phyloP scores from a whole-genome alignment of 2,888 invertebrate genomes.

The Amitus sp. region DNA sequence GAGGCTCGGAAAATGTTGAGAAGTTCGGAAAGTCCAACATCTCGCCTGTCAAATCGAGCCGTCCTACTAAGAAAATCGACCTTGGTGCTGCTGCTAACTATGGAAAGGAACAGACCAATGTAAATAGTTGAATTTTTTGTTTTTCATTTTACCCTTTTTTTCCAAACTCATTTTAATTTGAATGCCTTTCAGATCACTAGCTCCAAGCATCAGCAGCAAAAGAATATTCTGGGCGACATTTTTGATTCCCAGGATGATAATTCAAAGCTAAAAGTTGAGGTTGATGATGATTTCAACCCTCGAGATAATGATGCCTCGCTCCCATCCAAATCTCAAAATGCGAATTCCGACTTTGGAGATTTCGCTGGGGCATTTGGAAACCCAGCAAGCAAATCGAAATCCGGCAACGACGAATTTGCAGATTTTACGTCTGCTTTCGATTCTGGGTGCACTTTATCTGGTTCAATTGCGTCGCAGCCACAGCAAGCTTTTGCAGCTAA shows the following conservation, averaged over 20 bases:
- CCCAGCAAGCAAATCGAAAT: slow-evolving; percentile 50
- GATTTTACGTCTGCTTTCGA: slow-evolving; percentile 82
- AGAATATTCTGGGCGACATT: slow-evolving; percentile 58
- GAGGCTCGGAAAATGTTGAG: slow-evolving; percentile 59
- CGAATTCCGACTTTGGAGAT: slow-evolving; percentile 77
- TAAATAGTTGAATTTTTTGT: slow-evolving; percentile 27
- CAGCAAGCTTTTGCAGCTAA: slow-evolving; percentile 30
- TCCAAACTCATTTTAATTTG: too few relatives aligned
- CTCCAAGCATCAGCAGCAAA: slow-evolving; percentile 47
- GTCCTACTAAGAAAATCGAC: slow-evolving; percentile 71
- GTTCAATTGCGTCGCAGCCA: slow-evolving; percentile 31
- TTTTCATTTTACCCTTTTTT: too few relatives aligned
- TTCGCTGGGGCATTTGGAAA: slow-evolving; percentile 78
- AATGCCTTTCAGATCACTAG: too few relatives aligned
- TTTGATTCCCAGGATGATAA: slow-evolving; percentile 59
- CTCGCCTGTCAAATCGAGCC: slow-evolving; percentile 62
- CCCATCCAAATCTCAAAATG: slow-evolving; percentile 51
- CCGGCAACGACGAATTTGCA: slow-evolving; percentile 76
- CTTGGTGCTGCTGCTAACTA: slow-evolving; percentile 77
- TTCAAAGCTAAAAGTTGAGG: slow-evolving; percentile 40
- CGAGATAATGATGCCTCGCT: slow-evolving; percentile 65
- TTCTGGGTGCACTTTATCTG: slow-evolving; percentile 50
- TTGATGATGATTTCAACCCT: slow-evolving; percentile 73
- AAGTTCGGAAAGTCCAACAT: slow-evolving; percentile 56
- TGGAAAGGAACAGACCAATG: slow-evolving; percentile 67